phyloP scores from a whole-genome alignment of 2,113 vertebrate species.

The Amblyornis subalaris region DNA sequence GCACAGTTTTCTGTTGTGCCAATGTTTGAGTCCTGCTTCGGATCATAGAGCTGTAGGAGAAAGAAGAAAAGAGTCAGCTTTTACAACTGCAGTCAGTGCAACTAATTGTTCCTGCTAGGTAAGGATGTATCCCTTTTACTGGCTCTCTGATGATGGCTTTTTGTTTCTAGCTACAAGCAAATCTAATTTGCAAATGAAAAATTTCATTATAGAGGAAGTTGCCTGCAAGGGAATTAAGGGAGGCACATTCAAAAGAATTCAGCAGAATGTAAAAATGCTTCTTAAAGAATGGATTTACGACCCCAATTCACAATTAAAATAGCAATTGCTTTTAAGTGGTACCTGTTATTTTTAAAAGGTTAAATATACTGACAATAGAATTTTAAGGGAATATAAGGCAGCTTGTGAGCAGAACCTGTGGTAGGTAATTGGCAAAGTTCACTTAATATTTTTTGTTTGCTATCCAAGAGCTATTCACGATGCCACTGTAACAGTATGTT shows the following conservation, averaged over 20 bases:
- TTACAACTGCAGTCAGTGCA: conserved; percentile 45
- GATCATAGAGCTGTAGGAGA: not conserved
- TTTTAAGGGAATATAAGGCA: conserved; percentile 27
- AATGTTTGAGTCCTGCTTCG: not conserved
- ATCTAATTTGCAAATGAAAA: conserved; percentile 76
- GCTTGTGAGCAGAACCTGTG: conserved; percentile 48
- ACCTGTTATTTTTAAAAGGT: conserved; percentile 67
- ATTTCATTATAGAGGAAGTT: conserved; percentile 57
- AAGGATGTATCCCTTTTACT: conserved; percentile 56
- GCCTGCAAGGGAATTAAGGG: conserved; percentile 65
- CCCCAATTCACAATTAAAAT: conserved; percentile 65
- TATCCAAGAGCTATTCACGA: conserved; percentile 53
- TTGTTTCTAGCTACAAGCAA: conserved; percentile 68
- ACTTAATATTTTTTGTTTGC: conserved; percentile 64
- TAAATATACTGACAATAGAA: conserved; percentile 38
- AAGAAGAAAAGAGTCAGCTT: conserved; percentile 20
- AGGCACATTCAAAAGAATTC: conserved; percentile 41
- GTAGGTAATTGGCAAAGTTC: conserved; percentile 66
- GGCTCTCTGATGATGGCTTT: conserved; percentile 57
- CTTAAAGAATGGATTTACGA: conserved; percentile 63
- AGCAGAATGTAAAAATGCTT: conserved; percentile 8
- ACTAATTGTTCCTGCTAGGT: conserved; percentile 64
- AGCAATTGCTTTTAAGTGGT: conserved; percentile 66
- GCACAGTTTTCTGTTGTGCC: not conserved
- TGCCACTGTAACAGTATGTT: conserved; percentile 60